These are phyloP conservation scores for Sebastes taczanowskii DNA, from an alignment of 2,797 vertebrate genomes.

Conservation along the genomic window DNA sequence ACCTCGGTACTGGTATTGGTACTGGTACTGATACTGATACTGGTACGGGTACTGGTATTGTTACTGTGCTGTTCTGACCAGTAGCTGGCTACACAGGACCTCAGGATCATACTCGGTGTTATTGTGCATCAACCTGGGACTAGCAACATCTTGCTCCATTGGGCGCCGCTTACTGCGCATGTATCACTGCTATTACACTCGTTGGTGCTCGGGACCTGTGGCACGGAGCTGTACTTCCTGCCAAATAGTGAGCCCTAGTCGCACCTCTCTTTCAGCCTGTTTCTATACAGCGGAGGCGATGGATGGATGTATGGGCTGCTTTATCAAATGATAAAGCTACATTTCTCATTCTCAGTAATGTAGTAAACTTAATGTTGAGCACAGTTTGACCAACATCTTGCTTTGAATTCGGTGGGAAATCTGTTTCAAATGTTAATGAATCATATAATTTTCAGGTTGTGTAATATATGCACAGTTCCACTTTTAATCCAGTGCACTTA, in stretches of 20 bases:
- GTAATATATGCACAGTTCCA: not conserved
- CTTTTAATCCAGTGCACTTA: not conserved
- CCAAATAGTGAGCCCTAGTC: conserved; percentile 49
- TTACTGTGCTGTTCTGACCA: too few relatives aligned
- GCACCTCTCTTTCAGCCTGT: not conserved
- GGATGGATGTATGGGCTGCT: not conserved
- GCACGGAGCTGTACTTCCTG: conserved; percentile 58
- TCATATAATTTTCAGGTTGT: not conserved
- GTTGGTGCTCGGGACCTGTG: conserved; percentile 6
- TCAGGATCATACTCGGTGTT: not conserved
- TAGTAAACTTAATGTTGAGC: not conserved
- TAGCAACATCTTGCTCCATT: conserved; percentile 39
- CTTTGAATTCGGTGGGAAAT: not conserved
- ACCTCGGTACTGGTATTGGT: too few relatives aligned
- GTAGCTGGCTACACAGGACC: not conserved
- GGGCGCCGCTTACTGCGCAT: conserved; percentile 41
- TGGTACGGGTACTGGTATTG: too few relatives aligned
- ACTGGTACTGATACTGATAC: too few relatives aligned
- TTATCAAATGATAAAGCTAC: not conserved
- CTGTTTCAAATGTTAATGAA: not conserved
- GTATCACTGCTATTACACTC: not conserved
- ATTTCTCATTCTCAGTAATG: too few relatives aligned
- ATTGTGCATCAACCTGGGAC: conserved; percentile 43
- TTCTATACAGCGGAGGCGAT: not conserved
- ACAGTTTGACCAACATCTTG: not conserved